These are phyloP conservation scores for Notolepis coatsorum DNA, from an alignment of 2,797 vertebrate species.

Conservation along the genomic window DNA sequence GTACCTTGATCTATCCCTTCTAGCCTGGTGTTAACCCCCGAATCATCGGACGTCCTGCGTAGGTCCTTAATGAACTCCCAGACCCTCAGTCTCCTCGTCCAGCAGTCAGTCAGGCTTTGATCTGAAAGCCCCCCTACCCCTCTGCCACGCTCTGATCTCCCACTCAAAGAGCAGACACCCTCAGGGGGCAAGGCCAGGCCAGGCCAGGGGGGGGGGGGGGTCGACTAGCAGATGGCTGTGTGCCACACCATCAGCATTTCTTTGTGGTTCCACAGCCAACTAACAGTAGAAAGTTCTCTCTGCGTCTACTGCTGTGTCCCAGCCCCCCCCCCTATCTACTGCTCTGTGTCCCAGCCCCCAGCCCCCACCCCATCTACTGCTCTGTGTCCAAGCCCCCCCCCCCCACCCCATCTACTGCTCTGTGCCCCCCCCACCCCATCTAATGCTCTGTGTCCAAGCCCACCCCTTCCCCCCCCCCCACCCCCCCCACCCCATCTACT, in stretches of 20 bases:
- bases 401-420: conserved; percentile 27
- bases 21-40: conserved; percentile 46
- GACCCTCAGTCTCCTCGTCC: conserved; percentile 45
- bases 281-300: no score
- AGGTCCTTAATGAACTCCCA: conserved; percentile 70
- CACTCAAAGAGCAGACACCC: conserved; percentile 72
- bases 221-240: conserved; percentile 65
- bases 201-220: conserved; percentile 28
- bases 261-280: no score
- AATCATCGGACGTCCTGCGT: conserved; percentile 70
- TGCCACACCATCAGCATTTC: conserved; percentile 16
- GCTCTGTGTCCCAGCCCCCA: conserved; percentile 17
- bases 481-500: neutral
- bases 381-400: neutral
- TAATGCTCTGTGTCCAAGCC: neutral
- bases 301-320: conserved; percentile 13
- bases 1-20: conserved; percentile 18
- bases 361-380: neutral
- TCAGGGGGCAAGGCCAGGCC: conserved; percentile 52
- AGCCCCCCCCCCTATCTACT: conserved; percentile 22
- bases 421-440: conserved; percentile 22
- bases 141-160: conserved; percentile 71
- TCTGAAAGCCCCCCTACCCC: conserved; percentile 46
- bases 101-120: conserved; percentile 61
- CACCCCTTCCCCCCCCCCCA: neutral